Evolutionary conservation across 35 echinoderm and acorn worm species (phyloP).

Genomic region (Strongylocentrotus purpuratus): DNA sequence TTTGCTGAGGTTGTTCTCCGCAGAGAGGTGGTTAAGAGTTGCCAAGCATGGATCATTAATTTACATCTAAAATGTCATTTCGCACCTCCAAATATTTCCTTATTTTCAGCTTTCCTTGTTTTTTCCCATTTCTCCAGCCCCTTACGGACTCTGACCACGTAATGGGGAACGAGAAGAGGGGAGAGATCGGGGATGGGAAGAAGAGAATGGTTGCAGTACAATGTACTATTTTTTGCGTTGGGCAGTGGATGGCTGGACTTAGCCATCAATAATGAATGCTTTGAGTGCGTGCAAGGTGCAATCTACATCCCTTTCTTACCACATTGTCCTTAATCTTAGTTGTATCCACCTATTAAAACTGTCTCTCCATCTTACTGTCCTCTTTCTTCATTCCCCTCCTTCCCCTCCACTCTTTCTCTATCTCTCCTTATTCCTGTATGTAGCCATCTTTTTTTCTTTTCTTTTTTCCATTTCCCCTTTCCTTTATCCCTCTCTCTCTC

Average conservation of each 20-base stretch:
- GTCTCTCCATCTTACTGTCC: not conserved
- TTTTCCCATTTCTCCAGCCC: not conserved
- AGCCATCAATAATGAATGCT: conserved; percentile 45
- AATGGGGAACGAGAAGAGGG: not conserved
- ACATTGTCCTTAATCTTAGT: not conserved
- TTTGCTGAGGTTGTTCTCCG: not conserved
- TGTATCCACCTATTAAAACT: not conserved
- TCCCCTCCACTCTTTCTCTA: not conserved
- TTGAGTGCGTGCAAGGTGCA: conserved; percentile 18
- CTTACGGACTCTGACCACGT: not conserved
- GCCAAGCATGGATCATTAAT: conserved; percentile 48
- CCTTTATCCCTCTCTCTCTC: not conserved
- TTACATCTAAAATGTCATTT: conserved; percentile 53
- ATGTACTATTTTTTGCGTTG: conserved; percentile 13
- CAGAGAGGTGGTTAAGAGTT: conserved; percentile 44
- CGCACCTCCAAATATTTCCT: conserved; percentile 30
- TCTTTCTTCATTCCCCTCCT: not conserved
- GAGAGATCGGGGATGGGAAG: not conserved
- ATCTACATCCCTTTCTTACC: conserved; percentile 26
- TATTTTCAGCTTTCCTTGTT: not conserved
- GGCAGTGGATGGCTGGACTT: not conserved
- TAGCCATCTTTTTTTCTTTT: not conserved
- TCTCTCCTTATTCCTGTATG: not conserved
- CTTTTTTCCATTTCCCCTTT: not conserved
- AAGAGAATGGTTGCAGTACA: conserved; percentile 19